Conservation (phyloP, 2,888 invertebrate genomes). For the Dasysyrphus tricinctus region DNA sequence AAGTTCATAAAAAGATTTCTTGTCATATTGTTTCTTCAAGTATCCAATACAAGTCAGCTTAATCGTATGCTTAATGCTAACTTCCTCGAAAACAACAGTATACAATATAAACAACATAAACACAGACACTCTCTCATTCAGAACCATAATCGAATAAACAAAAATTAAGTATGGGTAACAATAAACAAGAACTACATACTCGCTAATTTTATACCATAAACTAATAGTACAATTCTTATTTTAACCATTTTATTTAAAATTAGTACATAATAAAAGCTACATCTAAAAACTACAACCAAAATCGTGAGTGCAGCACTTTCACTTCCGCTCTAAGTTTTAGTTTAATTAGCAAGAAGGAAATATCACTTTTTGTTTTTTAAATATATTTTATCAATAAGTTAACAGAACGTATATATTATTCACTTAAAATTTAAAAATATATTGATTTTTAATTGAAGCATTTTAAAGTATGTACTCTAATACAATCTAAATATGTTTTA, state of each 20-base stretch:
- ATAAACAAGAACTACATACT: conserved; percentile 60
- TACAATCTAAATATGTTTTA: conserved; percentile 34
- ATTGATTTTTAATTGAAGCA: conserved; percentile 40
- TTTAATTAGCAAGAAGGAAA: conserved; percentile 37
- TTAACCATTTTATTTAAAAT: conserved; percentile 57
- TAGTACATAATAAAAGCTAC: conserved; percentile 39
- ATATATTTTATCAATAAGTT: not conserved
- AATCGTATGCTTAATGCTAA: conserved; percentile 1
- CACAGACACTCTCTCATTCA: conserved; percentile 16
- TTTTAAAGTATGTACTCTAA: conserved; percentile 32
- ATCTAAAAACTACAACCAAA: conserved; percentile 53
- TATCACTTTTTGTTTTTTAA: not conserved
- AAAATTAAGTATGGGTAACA: conserved; percentile 38
- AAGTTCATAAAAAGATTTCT: not conserved
- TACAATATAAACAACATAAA: conserved; percentile 6
- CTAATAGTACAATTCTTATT: conserved; percentile 71
- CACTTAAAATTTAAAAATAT: conserved; percentile 16
- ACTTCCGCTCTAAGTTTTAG: conserved; percentile 50
- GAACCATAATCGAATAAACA: conserved; percentile 44
- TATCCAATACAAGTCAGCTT: not conserved
- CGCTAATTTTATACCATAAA: conserved; percentile 67
- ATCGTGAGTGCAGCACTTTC: conserved; percentile 64
- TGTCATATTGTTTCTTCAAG: not conserved
- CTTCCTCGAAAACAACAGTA: conserved; percentile 12
- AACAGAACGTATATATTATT: conserved; percentile 20